Conservation (phyloP, 2,797 vertebrate species). For the Rousettus madagascariensis region DNA sequence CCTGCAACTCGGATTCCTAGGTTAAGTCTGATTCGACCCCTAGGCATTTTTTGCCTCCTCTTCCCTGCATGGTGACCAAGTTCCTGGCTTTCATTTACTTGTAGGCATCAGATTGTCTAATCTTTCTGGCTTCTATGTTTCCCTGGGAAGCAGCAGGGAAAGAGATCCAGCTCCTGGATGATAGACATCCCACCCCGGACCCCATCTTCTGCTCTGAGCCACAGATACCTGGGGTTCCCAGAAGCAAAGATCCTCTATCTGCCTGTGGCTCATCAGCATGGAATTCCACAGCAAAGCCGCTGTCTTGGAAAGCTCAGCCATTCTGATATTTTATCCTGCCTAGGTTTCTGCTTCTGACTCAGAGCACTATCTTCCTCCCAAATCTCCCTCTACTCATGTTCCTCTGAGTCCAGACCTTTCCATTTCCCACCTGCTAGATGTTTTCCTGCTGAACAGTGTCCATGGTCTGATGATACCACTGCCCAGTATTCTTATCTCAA, state of each 20-base stretch:
- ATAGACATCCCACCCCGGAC: neutral
- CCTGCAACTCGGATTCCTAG: neutral
- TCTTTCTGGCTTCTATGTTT: neutral
- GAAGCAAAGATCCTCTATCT: neutral
- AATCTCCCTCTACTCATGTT: neutral
- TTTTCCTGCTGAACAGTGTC: neutral
- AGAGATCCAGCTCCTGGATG: neutral
- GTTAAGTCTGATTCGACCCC: neutral
- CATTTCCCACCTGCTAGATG: neutral
- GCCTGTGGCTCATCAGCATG: neutral
- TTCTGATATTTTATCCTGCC: neutral
- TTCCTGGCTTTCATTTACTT: neutral
- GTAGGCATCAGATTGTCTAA: neutral
- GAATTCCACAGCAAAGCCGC: neutral
- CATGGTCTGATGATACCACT: neutral
- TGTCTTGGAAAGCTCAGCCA: neutral
- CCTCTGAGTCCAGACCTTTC: neutral
- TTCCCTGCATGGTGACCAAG: neutral
- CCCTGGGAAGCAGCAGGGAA: constrained; percentile 37
- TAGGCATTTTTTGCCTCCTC: neutral
- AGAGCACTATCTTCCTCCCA: neutral
- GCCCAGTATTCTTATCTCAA: neutral
- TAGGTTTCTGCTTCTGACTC: neutral
- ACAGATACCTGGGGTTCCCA: neutral
- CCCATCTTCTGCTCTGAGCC: neutral